A percentile compares a stretch with the other conserved stretches of the same genome.
phyloP scores from a whole-genome alignment of 1,140 invertebrate species.

The Conus ventricosus region DNA sequence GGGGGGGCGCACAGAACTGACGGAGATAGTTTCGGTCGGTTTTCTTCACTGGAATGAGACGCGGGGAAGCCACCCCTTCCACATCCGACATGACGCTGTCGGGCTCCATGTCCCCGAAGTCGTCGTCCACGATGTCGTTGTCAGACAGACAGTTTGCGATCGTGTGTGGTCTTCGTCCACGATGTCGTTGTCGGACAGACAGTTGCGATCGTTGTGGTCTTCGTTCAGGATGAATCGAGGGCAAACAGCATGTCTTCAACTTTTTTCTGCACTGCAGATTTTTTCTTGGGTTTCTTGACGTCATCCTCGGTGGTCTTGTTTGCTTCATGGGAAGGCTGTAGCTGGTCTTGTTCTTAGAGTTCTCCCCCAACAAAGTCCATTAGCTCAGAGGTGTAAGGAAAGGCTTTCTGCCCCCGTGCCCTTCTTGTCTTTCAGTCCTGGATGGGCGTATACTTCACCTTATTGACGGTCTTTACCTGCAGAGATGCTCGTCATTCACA shows the following conservation, averaged over 20 bases:
- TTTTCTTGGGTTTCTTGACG: background rate
- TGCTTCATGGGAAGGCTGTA: background rate
- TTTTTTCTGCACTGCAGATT: conserved; percentile 3
- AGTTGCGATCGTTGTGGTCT: conserved; percentile 27
- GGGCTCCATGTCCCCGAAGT: conserved; percentile 36
- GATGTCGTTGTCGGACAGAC: background rate
- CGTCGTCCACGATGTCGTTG: conserved; percentile 29
- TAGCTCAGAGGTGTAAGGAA: conserved; percentile 21
- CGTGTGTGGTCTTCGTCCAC: conserved; percentile 1
- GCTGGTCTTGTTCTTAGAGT: background rate
- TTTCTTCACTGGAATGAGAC: conserved; percentile 23
- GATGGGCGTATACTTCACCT: conserved; percentile 24
- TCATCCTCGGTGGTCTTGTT: background rate
- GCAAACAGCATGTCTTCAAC: conserved; percentile 27
- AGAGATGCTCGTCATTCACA: background rate
- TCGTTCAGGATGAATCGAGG: background rate
- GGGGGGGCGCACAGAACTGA: background rate
- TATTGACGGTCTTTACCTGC: background rate
- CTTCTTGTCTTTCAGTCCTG: conserved; percentile 17
- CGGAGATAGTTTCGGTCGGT: background rate
- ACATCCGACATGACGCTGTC: conserved; percentile 41
- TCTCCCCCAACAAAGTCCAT: conserved; percentile 9
- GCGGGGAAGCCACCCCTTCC: conserved; percentile 22
- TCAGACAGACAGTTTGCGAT: conserved; percentile 33
- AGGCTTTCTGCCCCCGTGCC: background rate